Evolutionary conservation across 2,113 vertebrate genomes (phyloP), one percentile per base, ranked within the genome.

Genomic region (Dasyurus viverrinus): DNA sequence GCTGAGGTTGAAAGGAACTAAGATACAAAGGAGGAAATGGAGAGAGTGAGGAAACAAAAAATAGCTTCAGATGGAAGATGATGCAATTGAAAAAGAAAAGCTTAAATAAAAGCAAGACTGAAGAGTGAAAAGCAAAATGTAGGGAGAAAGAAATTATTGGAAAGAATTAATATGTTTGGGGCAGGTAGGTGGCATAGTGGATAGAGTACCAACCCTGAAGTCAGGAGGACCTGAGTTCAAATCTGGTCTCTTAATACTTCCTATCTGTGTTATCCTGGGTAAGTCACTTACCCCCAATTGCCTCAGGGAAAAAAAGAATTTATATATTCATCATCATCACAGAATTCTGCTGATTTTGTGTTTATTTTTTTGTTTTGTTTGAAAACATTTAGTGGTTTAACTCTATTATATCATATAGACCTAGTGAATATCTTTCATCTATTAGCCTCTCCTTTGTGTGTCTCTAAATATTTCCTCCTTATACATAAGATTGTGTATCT

Each of bases 1-100:
- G 90, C 53, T 95, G 90, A 95, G 95, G 89, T 96, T 97, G 95
- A 97, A 97, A 97, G 94, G 90, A 93, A 22, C 53, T 54, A 54
- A 90, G 42, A 52, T n/a, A 42, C 50, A 95, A 94, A 91, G 93
- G 84, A 90, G 25, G 54, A 93, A 16, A 89, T 53, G 95, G 92
- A 95, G 96, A 94, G 91, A 89, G 14, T 27, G 30, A 94, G 84
- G 53, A 93, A 96, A 30, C 90, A 90, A 91, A 97, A 60, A 97
- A 92, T 53, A 96, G 93, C 53, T 96, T 96, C 93, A 94, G 47
- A 93, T 8, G 26, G 3, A 25, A 76, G 89, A n/a, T 53, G 55
- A 90, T 92, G 76, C 53, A 54, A 89, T 1, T 93, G 84, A 89
- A 95, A 93, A 91, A 84, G 94, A 92, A 91, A 55, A 68, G 90